Evolutionary conservation across 2,797 vertebrate genomes (phyloP), one percentile per base, ranked within the genome.

Genomic region (Fistularia commersonii): DNA sequence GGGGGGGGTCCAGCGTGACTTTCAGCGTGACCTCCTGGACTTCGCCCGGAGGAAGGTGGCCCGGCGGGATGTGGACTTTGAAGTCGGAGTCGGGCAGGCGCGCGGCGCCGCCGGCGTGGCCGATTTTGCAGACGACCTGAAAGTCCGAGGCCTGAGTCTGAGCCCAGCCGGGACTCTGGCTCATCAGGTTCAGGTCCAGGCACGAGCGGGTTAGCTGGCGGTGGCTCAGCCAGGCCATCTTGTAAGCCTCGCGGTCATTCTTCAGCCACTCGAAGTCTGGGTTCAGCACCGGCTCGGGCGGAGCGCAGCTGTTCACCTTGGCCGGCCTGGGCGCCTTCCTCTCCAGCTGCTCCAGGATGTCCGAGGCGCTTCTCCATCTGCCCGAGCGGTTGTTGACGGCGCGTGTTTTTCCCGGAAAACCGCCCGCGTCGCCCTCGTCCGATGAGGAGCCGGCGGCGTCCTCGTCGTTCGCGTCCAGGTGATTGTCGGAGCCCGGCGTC

Each of bases 151-250:
- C 91, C 81, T 99, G 97, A 0, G 96, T 99, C 83, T 99, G 97
- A 56, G 94, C 93, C 97, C 97, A 99, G n/a, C 97, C 97, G 2
- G 88, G 94, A 68, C 91, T 97, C 57, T 93, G 93, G 74, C 92
- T 94, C 69, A 95, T 93, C 41, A 91, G 68, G 51, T 93, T 93
- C 53, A 98, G 84, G 86, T 98, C 93, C 59, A 98, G 66, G 58
- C 95, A 99, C 14, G 97, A 99, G 5, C 94, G 88, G 0, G 95
- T 93, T 15, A 99, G 81, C 66, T 98, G 96, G 43, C 95, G 89
- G 49, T 97, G 95, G 82, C 92, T 98, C 74, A 99, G 64, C 97
- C 97, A 99, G 61, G 95, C 96, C 91, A 93, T 92, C 79, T 92
- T 98, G 74, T 98, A 98, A 55, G 96, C 97, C 61, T 98, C 95